phyloP scores from a whole-genome alignment of 1,140 invertebrate genomes.

The Euwallacea similis region DNA sequence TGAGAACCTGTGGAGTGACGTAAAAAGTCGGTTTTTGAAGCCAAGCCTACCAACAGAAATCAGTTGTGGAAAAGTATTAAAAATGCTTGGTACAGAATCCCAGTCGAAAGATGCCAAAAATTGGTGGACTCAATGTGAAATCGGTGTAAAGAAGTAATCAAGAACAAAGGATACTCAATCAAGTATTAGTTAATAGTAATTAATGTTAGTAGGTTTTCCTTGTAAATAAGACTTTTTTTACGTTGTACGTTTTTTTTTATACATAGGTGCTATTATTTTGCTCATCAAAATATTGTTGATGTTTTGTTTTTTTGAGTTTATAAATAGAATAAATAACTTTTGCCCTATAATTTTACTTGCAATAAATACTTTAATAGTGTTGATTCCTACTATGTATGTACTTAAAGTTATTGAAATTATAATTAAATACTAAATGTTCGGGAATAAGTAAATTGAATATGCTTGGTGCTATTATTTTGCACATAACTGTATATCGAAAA shows the following conservation, averaged over 20 bases:
- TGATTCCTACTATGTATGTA: background rate
- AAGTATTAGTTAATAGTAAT: too few relatives aligned
- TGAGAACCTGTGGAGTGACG: too few relatives aligned
- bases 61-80: background rate
- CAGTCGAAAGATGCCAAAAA: background rate
- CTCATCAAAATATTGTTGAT: background rate
- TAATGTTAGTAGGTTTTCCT: too few relatives aligned
- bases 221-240: background rate
- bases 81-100: background rate
- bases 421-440: background rate
- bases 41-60: too few relatives aligned
- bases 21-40: too few relatives aligned
- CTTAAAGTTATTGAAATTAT: background rate
- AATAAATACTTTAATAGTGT: background rate
- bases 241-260: background rate
- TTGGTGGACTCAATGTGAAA: slow-evolving; percentile 1
- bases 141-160: background rate
- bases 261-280: background rate
- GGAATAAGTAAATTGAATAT: background rate
- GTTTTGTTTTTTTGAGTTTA: too few relatives aligned
- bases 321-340: background rate
- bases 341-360: background rate
- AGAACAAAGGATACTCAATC: too few relatives aligned
- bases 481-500: too few relatives aligned
- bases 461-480: background rate